phyloP scores from a whole-genome alignment of 2,113 vertebrate genomes.

The Butorides virescens region DNA sequence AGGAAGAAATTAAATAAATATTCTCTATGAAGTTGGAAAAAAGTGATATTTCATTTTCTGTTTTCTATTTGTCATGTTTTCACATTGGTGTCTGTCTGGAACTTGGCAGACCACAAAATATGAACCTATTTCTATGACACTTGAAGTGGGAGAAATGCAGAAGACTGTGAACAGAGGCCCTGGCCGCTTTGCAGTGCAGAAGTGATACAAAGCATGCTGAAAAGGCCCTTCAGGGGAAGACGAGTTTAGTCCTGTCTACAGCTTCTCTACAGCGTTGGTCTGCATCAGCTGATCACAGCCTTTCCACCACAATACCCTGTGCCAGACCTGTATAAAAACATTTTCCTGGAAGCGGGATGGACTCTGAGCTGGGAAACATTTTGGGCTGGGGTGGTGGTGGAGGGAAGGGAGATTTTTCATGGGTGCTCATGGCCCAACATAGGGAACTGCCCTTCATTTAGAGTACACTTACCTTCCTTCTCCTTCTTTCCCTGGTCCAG shows the following conservation, averaged over 20 bases:
- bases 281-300: not conserved
- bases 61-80: not conserved
- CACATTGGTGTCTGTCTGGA: not conserved
- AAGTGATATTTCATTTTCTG: not conserved
- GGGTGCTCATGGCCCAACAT: not conserved
- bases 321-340: not conserved
- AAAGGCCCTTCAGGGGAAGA: not conserved
- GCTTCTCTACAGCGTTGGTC: not conserved
- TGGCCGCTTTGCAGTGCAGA: not conserved
- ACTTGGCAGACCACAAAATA: conserved; percentile 8
- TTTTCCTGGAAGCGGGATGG: fast-evolving
- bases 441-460: not conserved
- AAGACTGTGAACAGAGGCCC: not conserved
- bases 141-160: not conserved
- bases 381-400: fast-evolving
- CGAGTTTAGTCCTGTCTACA: not conserved
- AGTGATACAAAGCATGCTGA: not conserved
- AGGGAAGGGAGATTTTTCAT: not conserved
- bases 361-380: not conserved
- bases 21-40: not conserved
- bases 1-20: not conserved
- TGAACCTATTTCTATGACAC: not conserved
- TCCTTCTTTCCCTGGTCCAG: not conserved
- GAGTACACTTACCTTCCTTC: not conserved
- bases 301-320: not conserved